Evolutionary conservation across 92 coral and sea anemone genomes (phyloP).

Genomic region (Palythoa grandis): DNA sequence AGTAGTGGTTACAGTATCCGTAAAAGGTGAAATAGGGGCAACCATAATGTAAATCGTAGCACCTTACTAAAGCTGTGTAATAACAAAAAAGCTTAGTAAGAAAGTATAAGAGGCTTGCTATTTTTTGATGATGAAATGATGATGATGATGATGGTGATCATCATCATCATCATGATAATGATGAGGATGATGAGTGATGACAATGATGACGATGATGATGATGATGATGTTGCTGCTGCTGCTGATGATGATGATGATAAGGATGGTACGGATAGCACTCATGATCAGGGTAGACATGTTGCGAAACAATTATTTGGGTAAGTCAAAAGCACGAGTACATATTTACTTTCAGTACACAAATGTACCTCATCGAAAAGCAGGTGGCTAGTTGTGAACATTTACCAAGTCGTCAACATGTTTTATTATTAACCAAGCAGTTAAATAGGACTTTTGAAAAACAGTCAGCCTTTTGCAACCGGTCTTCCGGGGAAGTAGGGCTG

Average conservation of each 20-base stretch:
- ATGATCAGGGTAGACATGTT: no score
- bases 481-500: no score
- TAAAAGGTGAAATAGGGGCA: conserved; percentile 16
- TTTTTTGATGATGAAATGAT: not conserved
- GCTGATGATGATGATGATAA: not conserved
- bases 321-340: no score
- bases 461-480: no score
- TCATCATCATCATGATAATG: no score
- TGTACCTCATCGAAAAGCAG: no score
- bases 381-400: no score
- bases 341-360: no score
- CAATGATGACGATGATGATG: not conserved
- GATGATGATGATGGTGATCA: not conserved
- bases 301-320: no score
- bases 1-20: conserved; percentile 22
- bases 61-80: conserved; percentile 7
- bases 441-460: no score
- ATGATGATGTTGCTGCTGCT: not conserved
- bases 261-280: not conserved
- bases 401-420: no score
- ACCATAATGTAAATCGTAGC: not conserved
- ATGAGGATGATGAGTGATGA: not conserved
- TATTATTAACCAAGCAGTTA: no score
- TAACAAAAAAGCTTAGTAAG: not conserved
- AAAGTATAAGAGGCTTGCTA: not conserved